Conservation (phyloP, 2,888 invertebrate genomes). For the Caenorhabditis uteleia region DNA sequence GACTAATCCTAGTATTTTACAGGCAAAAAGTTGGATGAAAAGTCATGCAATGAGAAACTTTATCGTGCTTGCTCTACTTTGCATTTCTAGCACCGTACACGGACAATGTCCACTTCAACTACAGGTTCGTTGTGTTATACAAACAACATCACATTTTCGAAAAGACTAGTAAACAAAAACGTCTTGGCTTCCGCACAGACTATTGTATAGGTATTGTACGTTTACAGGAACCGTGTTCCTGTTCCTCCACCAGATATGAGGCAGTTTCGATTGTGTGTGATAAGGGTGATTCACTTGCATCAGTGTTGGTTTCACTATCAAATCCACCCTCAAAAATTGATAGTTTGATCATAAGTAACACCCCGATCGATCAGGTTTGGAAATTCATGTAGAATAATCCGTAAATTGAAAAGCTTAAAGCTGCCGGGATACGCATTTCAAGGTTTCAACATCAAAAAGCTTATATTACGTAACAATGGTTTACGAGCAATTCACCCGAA, state of each 20-base stretch:
- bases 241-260: slow-evolving; percentile 60
- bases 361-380: slow-evolving; percentile 53
- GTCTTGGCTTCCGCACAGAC: neutral
- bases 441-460: slow-evolving; percentile 54
- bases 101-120: slow-evolving; percentile 17
- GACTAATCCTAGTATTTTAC: neutral
- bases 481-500: slow-evolving; percentile 52
- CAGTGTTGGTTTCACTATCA: slow-evolving; percentile 50
- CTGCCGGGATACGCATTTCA: slow-evolving; percentile 60
- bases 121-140: slow-evolving; percentile 6
- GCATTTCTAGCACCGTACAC: slow-evolving; percentile 1
- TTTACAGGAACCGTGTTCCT: slow-evolving; percentile 57
- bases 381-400: neutral
- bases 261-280: slow-evolving; percentile 62
- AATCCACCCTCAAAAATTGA: slow-evolving; percentile 51
- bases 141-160: neutral
- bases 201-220: too few species aligned
- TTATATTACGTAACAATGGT: slow-evolving; percentile 61
- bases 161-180: neutral
- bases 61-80: neutral
- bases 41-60: slow-evolving; percentile 3
- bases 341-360: slow-evolving; percentile 61
- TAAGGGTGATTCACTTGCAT: slow-evolving; percentile 51
- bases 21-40: neutral
- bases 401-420: slow-evolving; percentile 20